Evolutionary conservation across 2,113 vertebrate species (phyloP).

Genomic region (Cryptomyrus ogoouensis): DNA sequence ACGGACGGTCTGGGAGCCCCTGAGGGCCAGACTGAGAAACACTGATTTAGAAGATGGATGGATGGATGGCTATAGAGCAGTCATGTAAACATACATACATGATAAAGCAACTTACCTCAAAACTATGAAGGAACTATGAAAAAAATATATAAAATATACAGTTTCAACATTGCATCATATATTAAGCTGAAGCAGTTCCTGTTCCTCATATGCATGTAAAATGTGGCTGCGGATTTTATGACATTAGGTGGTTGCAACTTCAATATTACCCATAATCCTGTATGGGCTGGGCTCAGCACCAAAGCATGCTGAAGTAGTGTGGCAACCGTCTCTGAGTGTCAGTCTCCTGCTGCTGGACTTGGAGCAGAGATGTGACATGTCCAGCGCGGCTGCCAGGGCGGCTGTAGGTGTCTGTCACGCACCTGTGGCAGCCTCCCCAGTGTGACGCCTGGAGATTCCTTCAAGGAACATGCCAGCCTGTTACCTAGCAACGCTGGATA

Average conservation of each 20-base stretch:
- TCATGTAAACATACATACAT: not conserved
- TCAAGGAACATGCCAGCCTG: constrained; percentile 27
- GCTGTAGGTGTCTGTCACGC: constrained; percentile 18
- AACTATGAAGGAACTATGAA: not conserved
- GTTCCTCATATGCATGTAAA: not conserved
- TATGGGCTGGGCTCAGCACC: not conserved
- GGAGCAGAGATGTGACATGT: not conserved
- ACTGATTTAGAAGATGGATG: not conserved
- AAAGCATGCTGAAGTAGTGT: not conserved
- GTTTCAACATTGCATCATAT: not conserved
- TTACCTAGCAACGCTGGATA: constrained; percentile 57
- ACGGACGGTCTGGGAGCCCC: no score
- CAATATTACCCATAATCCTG: not conserved
- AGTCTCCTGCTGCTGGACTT: not conserved
- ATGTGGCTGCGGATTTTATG: not conserved
- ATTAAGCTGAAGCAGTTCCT: not conserved
- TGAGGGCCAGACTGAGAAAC: no score
- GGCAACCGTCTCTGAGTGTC: not conserved
- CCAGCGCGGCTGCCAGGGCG: not conserved
- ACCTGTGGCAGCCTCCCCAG: constrained; percentile 35
- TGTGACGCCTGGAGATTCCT: constrained; percentile 16
- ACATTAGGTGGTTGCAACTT: not conserved
- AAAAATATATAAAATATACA: not conserved
- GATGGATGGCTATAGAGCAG: not conserved
- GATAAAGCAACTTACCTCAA: not conserved